phyloP scores from a whole-genome alignment of 1,140 invertebrate species.

The Euura lappo region DNA sequence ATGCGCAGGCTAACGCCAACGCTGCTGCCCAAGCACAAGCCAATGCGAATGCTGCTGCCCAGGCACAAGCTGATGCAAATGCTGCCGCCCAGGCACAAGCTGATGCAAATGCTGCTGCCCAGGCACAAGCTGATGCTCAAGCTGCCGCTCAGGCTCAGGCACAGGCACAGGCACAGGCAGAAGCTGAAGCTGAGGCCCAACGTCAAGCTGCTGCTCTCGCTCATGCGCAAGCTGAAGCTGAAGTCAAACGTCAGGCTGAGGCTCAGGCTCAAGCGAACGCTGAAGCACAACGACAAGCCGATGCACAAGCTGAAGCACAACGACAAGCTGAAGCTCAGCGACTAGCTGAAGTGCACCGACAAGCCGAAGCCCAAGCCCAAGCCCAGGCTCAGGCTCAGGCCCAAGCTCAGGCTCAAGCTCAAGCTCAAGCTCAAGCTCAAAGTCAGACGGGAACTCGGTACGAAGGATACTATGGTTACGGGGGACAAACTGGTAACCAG shows the following conservation, averaged over 20 bases:
- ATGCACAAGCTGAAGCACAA: background rate
- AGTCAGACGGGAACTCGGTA: background rate
- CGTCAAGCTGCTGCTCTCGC: too few relatives aligned
- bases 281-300: background rate
- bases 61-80: background rate
- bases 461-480: conserved; percentile 11
- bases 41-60: conserved; percentile 24
- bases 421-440: background rate
- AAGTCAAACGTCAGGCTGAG: too few relatives aligned
- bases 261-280: too few relatives aligned
- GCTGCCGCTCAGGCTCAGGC: conserved; percentile 7
- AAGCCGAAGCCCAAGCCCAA: too few relatives aligned
- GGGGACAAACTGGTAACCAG: conserved; percentile 9
- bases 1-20: background rate
- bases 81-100: conserved; percentile 13
- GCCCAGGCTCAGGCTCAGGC: conserved; percentile 10
- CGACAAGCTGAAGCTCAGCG: background rate
- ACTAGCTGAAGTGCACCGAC: background rate
- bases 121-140: conserved; percentile 8
- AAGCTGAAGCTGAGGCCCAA: conserved; percentile 6
- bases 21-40: background rate
- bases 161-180: background rate
- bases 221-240: too few relatives aligned
- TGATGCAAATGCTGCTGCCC: conserved; percentile 3
- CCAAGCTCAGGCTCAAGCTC: conserved; percentile 1